phyloP scores from a whole-genome alignment of 2,888 invertebrate genomes.

The Pomacea canaliculata region DNA sequence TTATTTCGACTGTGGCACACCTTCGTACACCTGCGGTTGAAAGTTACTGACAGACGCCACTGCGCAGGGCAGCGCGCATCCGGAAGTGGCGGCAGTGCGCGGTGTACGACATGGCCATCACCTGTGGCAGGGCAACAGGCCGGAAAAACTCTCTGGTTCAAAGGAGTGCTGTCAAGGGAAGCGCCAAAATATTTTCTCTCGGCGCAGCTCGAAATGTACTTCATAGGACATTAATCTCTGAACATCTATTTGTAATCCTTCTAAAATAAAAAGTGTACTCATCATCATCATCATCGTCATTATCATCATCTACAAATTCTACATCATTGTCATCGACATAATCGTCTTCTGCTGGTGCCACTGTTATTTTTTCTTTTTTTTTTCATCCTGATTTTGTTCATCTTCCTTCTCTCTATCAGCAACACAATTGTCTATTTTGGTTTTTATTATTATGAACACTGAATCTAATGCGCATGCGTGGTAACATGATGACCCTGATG shows the following conservation, averaged over 20 bases:
- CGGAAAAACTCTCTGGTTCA: no score
- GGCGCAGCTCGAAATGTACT: no score
- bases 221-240: no score
- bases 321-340: constrained; percentile 4
- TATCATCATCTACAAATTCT: not conserved
- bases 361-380: not conserved
- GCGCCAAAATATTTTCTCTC: no score
- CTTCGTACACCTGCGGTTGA: constrained; percentile 17
- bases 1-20: not conserved
- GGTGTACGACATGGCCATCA: constrained; percentile 8
- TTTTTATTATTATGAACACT: no score
- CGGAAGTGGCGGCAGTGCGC: constrained; percentile 20
- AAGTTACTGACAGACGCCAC: constrained; percentile 8
- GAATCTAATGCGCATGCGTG: no score
- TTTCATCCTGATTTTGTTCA: not conserved
- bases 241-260: no score
- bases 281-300: constrained; percentile 10
- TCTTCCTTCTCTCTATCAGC: not conserved
- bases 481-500: no score
- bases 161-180: no score
- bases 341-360: not conserved
- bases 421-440: not conserved
- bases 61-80: constrained; percentile 1
- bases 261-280: not conserved
- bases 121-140: not conserved